Base-by-base conservation (phyloP, 2,888 invertebrate genomes). In the Torymus aiolomorphi region DNA sequence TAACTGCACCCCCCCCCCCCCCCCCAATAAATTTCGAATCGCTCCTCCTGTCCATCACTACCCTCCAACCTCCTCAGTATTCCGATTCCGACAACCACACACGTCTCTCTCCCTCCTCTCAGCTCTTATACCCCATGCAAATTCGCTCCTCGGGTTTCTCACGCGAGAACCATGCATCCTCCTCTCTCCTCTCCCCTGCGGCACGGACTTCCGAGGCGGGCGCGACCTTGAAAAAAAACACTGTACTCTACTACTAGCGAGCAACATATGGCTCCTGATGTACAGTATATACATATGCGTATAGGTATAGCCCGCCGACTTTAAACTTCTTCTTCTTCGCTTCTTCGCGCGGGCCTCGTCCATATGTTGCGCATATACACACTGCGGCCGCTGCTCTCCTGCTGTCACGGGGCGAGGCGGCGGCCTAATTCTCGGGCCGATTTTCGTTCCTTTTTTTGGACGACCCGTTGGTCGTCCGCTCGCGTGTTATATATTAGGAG, bases 291-390 rank as follows among this genome's bases (percentile, higher is more conserved):
- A 20, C 10, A 11, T 0, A 20, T 31, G 42, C 20, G 20, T 14
- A 16, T 11, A 70, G 24, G 16, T 52, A n/a, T 56, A 54, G 10
- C 51, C 56, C 16, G 18, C 51, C 62, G 73, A 70, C 76, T 80
- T 80, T 74, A 70, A 80, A 77, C 56, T 74, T 52, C 70, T 77
- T 59, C 59, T 54, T 51, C 10, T 14, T 31, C 24, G 24, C 51
- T 59, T 65, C 65, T 65, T 52, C n/a, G n/a, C 66, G 16, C 12
- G 20, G 12, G 10, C 54, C 12, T n/a, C 59, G 70, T 42, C 80
- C 80, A 80, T 80, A 80, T 80, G 80, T 69, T 73, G 73, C 56
- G 67, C 73, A 57, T 51, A 31, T 42, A 42, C 42, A 42, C 42
- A 42, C 8, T 42, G 42, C 42, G 5, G 42, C 31, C 8, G 42